Base-by-base conservation (phyloP, 1,140 invertebrate species). In the Meteorus sp. region DNA sequence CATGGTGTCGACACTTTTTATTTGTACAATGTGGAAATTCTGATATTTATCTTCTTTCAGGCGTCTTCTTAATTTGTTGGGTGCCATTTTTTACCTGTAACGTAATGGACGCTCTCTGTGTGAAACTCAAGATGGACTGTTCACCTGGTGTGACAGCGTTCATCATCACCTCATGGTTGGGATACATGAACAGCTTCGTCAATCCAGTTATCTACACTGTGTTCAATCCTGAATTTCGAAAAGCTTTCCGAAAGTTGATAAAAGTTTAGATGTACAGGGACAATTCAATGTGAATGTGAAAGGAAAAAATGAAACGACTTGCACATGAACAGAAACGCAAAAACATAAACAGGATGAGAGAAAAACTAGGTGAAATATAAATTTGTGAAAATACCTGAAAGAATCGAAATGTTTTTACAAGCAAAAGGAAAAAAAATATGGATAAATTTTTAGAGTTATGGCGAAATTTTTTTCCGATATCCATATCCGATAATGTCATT, bases 161-260 rank as follows among this genome's bases (percentile, higher is more conserved):
- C 80, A 92, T 98, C 68, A 83, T 97, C 37, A 97, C 94, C 61
- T 97, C 96, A 1, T 99, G 97, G 97, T 84, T 99, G 29, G 97
- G 97, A 43, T 99, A 98, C 81, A 95, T 99, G 83, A 99, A 99
- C 83, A 97, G 89, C 71, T 97, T 95, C 73, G 90, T 98, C 56
- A 99, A 98, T 82, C 96, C 96, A 2, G 90, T 99, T 60, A 99
- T 99, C 76, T 99, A 99, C 78, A 99, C 97, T 35, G 98, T 99
- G 71, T 99, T 99, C 84, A 99, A 99, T 82, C 92, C 94, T 2
- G 97, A 99, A 80, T 99, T 99, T 81, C 85, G 97, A 56, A 98
- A 98, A 84, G 97, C 97, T 29, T 99, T 99, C 81, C 94, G 95
- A 72, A 97, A 96, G 79, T 87, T 99, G 58, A 88, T 98, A 66